Evolutionary conservation across 2,888 invertebrate genomes (phyloP), one percentile per base, ranked within the genome.

Genomic region (Ormyrus thymus): DNA sequence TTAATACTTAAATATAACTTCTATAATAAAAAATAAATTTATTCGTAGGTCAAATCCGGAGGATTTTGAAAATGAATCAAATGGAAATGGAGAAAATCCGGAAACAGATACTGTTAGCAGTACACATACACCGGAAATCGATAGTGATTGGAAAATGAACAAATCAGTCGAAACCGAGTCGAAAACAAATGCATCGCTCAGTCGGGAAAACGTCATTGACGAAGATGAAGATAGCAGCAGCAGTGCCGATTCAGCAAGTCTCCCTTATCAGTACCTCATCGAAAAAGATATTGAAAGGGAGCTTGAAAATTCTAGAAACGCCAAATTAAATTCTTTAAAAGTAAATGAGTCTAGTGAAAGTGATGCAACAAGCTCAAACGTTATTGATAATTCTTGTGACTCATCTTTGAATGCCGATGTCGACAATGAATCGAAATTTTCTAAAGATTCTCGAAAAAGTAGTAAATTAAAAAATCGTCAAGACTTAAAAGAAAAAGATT

Each of bases 181-280:
- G 29, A 29, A 29, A 29, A 29, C 29, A 29, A 29, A 1, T 29
- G 29, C 45, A 13, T 43, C 13, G 50, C 55, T 50, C 6, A 5
- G 50, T 8, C 9, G 10, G 55, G 45, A 56, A 9, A 50, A 51
- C 6, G 7, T 15, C 9, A 11, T 51, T 9, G 43, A 58, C 13
- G 11, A 73, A 10, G 77, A 81, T n/a, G 78, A 81, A 29, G 72
- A 81, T 50, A 80, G 81, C 58, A 83, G 83, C 11, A 69, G 72
- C 10, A 61, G 11, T 13, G 81, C 46, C 0, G 84, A 86, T 68
- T 81, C 86, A 13, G 82, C 80, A 0, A 86, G 86, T 81, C 78
- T 88, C 78, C 87, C 87, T 0, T 86, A 89, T 80, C 89, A 88
- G 62, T 87, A 89, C 71, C 82, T 88, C 0, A 88, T 87, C 53